Percentiles rank a stretch among this genome's conserved stretches.
Evolutionary conservation across 2,797 vertebrate genomes (phyloP).

Genomic region (Graptemys geographica): DNA sequence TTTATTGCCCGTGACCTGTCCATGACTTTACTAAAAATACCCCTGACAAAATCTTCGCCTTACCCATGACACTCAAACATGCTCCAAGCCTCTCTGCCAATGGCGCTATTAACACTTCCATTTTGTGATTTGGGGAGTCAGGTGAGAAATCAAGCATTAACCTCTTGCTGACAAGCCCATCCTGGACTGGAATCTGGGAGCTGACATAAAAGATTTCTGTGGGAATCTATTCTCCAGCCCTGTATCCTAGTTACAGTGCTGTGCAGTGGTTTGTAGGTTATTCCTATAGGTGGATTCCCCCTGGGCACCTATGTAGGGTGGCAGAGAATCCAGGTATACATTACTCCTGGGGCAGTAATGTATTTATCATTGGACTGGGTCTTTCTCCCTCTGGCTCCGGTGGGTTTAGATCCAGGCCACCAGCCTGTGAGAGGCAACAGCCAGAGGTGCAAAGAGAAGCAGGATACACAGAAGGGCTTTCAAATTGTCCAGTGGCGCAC

Average conservation of each 20-base stretch:
- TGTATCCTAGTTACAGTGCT: not conserved
- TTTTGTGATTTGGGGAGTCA: not conserved
- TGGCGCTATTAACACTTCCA: not conserved
- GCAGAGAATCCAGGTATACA: not conserved
- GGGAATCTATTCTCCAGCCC: not conserved
- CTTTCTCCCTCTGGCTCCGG: not conserved
- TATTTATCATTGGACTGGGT: not conserved
- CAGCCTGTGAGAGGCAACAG: fast-evolving
- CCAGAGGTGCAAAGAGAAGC: not conserved
- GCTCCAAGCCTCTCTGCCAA: too few relatives aligned
- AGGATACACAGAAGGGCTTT: not conserved
- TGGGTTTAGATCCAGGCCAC: not conserved
- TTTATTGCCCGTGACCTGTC: too few relatives aligned
- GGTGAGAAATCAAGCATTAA: not conserved
- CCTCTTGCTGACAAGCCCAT: not conserved
- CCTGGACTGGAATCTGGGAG: not conserved
- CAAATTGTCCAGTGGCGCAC: not conserved
- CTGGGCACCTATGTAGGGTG: not conserved
- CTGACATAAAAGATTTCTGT: not conserved
- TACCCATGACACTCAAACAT: too few relatives aligned
- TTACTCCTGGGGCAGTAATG: fast-evolving
- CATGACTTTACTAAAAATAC: too few relatives aligned
- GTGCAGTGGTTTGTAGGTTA: not conserved
- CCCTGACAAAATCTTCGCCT: too few relatives aligned
- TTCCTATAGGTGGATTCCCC: fast-evolving